Evolutionary conservation across 2,113 vertebrate genomes (phyloP), one percentile per base, ranked within the genome.

Genomic region (Xiphophorus couchianus): DNA sequence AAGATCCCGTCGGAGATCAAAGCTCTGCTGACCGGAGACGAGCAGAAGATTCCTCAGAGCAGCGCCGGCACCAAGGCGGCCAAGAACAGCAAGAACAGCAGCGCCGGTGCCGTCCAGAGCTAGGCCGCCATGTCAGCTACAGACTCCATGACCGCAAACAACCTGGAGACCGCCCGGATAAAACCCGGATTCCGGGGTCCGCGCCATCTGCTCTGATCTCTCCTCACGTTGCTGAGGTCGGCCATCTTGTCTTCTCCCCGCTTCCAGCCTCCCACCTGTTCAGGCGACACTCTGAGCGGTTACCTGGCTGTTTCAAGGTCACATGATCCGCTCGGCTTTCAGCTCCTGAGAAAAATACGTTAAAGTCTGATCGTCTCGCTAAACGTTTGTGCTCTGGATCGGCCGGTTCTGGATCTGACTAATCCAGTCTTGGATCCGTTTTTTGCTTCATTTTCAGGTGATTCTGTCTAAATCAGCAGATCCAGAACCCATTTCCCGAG

Each of bases 1-100:
- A 99, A 99, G 93, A 99, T 99, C 90, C 98, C 98, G 14, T 98
- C 97, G 0, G 98, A 99, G 93, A 99, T 99, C 83, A 98, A 97
- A 94, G 97, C 98, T 30, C 93, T 99, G 1, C 95, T 99, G 62
- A 98, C 96, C 1, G 97, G 96, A 65, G 97, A 99, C 62, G 98
- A 99, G 69, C 97, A 96, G 83, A 96, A 88, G 80, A 94, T 89
- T 14, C 92, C 94, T 60, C 96, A 95, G 64, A 94, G 91, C 78
- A 96, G 90, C 88, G 88, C 92, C 64, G 83, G 87, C 90, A 92
- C 80, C 81, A 97, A 96, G 89, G 91, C 90, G 31, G 76, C 85
- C 80, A 97, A 96, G 88, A 92, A 90, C 69, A 89, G 68, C 27
- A 98, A 96, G 86, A 93, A 90, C 71, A 92, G 92, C 89, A 95